Conservation (phyloP, 2,888 invertebrate species). For the Ormyrus rosae region DNA sequence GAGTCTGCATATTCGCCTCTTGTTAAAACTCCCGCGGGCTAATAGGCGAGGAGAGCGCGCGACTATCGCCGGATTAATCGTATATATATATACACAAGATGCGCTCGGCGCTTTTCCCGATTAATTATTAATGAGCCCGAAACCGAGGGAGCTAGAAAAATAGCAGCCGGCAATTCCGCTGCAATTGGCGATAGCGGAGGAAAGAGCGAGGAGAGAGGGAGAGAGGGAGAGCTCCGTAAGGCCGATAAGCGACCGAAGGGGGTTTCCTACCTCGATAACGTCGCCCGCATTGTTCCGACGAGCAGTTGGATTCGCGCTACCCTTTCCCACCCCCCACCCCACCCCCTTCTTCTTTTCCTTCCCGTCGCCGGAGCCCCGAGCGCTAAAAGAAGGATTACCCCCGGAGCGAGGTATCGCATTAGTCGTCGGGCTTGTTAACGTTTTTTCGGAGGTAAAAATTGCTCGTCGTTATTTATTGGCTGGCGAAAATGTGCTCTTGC, state of each 20-base stretch:
- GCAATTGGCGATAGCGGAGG: slow-evolving; percentile 39
- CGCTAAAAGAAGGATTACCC: slow-evolving; percentile 37
- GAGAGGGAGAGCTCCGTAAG: slow-evolving; percentile 30
- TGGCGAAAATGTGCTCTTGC: neutral
- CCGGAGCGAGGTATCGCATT: slow-evolving; percentile 3
- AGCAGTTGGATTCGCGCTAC: slow-evolving; percentile 54
- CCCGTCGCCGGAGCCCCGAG: neutral
- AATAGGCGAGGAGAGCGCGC: no score
- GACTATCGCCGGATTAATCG: no score
- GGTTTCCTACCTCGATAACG: slow-evolving; percentile 48
- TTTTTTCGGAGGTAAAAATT: neutral
- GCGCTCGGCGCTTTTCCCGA: no score
- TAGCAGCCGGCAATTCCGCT: slow-evolving; percentile 31
- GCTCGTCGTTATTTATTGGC: neutral
- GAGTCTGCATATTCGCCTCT: no score
- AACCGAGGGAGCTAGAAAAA: neutral
- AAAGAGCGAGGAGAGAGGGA: neutral
- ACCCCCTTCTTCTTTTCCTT: slow-evolving; percentile 21
- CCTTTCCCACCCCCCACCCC: neutral
- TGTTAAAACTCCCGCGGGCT: no score
- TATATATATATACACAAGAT: no score
- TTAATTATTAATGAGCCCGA: neutral
- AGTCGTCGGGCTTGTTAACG: slow-evolving; percentile 15
- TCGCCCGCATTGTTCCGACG: slow-evolving; percentile 64
- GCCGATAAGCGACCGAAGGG: slow-evolving; percentile 45